These are phyloP conservation scores for Tachysurus fulvidraco DNA, from an alignment of 2,113 vertebrate genomes.

Conservation along the genomic window DNA sequence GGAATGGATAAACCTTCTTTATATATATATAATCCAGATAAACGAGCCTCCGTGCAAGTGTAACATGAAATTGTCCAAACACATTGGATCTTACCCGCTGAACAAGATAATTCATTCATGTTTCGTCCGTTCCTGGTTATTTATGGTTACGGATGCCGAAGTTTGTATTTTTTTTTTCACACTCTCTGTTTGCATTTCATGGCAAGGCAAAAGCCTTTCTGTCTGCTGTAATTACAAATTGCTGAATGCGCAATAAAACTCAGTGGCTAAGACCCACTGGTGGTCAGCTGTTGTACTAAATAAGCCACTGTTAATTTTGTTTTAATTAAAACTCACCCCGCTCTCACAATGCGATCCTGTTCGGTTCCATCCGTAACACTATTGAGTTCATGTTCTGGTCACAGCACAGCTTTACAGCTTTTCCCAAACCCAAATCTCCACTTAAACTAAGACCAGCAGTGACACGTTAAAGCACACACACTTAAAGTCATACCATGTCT, in stretches of 20 bases:
- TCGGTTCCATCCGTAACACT: not conserved
- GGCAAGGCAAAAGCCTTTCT: constrained; percentile 51
- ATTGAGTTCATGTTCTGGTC: not conserved
- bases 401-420: not conserved
- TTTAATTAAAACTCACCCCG: not conserved
- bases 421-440: not conserved
- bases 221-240: constrained; percentile 64
- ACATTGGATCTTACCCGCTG: not conserved
- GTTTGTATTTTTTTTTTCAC: not conserved
- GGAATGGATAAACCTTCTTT: not conserved
- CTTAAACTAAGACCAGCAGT: not conserved
- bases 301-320: constrained; percentile 21
- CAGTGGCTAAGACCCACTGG: not conserved
- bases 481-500: not conserved
- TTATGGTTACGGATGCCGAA: not conserved
- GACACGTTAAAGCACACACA: not conserved
- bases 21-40: too few species aligned
- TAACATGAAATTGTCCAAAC: not conserved
- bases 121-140: not conserved
- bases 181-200: constrained; percentile 55
- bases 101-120: not conserved
- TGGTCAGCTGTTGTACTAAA: constrained; percentile 9
- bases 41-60: not conserved
- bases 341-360: not conserved
- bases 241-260: constrained; percentile 26